These are phyloP conservation scores for Platalea minor DNA, from an alignment of 2,797 vertebrate species.

Conservation along the genomic window DNA sequence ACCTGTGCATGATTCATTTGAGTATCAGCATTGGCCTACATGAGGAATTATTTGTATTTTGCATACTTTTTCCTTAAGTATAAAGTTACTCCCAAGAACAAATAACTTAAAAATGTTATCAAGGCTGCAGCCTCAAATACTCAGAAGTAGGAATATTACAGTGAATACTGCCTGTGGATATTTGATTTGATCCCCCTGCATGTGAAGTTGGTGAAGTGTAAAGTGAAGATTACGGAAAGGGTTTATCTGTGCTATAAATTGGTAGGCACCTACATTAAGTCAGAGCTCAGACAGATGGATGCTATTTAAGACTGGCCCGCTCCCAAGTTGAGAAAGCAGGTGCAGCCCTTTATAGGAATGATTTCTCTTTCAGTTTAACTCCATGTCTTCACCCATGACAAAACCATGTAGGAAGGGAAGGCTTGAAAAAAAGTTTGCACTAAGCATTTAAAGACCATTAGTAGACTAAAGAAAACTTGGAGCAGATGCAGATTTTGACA, in stretches of 20 bases:
- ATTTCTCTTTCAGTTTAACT: not conserved
- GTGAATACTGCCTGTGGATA: not conserved
- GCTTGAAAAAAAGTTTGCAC: not conserved
- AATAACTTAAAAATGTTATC: not conserved
- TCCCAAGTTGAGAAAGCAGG: not conserved
- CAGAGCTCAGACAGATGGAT: not conserved
- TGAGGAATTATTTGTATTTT: not conserved
- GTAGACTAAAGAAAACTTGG: not conserved
- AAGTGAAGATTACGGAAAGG: not conserved
- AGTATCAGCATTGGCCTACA: not conserved
- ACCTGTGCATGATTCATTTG: not conserved
- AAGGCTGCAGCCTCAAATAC: not conserved
- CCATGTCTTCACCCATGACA: not conserved
- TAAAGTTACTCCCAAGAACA: not conserved
- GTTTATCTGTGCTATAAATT: constrained; percentile 7
- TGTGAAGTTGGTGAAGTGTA: not conserved
- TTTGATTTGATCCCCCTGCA: not conserved
- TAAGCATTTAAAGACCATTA: not conserved
- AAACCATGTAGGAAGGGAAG: not conserved
- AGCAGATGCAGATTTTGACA: not conserved
- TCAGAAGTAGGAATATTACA: not conserved
- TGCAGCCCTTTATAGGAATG: not conserved
- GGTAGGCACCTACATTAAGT: not conserved
- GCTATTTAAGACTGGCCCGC: not conserved
- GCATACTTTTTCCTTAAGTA: not conserved